Evolutionary conservation across 2,113 vertebrate species (phyloP).

Genomic region (Lethenteron camtschaticum): DNA sequence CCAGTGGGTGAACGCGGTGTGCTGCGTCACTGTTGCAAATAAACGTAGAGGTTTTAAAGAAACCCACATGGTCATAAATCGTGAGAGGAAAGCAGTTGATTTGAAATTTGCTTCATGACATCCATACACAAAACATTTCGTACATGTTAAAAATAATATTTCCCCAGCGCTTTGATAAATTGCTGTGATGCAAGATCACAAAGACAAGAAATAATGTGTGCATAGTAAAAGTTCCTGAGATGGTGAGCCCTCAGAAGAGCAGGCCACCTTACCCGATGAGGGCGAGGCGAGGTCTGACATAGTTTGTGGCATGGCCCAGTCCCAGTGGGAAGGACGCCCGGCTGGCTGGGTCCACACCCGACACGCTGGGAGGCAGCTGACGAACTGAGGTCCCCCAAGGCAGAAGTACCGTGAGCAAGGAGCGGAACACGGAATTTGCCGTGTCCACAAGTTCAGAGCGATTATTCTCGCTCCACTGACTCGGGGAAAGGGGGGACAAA

Average conservation of each 20-base stretch:
- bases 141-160: no score
- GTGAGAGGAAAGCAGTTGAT: no score
- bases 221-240: no score
- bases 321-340: conserved; percentile 63
- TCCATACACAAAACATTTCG: no score
- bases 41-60: not conserved
- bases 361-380: conserved; percentile 74
- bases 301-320: conserved; percentile 66
- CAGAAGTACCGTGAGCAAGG: conserved; percentile 38
- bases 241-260: not conserved
- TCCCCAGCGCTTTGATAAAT: not conserved
- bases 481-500: no score
- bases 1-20: conserved; percentile 82
- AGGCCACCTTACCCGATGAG: conserved; percentile 51
- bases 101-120: no score
- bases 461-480: conserved; percentile 74
- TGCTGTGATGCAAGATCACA: not conserved
- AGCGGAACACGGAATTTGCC: conserved; percentile 42
- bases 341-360: conserved; percentile 42
- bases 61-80: no score
- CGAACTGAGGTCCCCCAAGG: conserved; percentile 45
- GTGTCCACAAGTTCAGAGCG: conserved; percentile 62
- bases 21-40: conserved; percentile 50
- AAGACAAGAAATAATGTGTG: no score
- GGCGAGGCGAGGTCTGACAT: conserved; percentile 53